phyloP scores from a whole-genome alignment of 1,140 invertebrate genomes.

The Penaeus chinensis region DNA sequence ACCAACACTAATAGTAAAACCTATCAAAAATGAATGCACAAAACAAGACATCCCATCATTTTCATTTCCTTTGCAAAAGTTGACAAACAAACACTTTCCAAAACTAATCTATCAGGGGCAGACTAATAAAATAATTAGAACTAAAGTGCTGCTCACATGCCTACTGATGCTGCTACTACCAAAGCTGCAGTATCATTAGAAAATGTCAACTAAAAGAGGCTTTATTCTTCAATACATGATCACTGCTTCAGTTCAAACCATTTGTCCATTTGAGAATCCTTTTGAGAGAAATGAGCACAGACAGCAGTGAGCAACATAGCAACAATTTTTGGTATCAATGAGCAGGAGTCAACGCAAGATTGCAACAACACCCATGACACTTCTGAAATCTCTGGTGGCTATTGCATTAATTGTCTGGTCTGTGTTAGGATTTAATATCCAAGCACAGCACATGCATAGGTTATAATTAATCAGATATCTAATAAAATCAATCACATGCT shows the following conservation, averaged over 20 bases:
- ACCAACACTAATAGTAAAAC: slow-evolving; percentile 12
- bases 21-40: not conserved
- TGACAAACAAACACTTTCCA: slow-evolving; percentile 6
- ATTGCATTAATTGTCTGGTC: slow-evolving; percentile 1
- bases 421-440: not conserved
- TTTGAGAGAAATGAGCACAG: slow-evolving; percentile 34
- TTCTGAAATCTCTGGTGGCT: slow-evolving; percentile 19
- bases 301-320: slow-evolving; percentile 44
- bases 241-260: not conserved
- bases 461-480: not conserved
- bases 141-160: too few relatives aligned
- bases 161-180: too few relatives aligned
- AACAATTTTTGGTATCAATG: slow-evolving; percentile 58
- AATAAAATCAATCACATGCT: too few relatives aligned
- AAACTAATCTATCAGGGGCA: too few relatives aligned
- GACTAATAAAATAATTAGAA: too few relatives aligned
- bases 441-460: not conserved
- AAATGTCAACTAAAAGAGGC: not conserved
- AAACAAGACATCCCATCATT: slow-evolving; percentile 11
- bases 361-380: slow-evolving; percentile 44
- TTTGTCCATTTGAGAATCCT: not conserved
- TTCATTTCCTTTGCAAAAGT: not conserved
- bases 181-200: too few relatives aligned
- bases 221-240: not conserved
- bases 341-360: slow-evolving; percentile 50